A percentile compares a stretch with the other conserved stretches of the same genome.
phyloP scores from a whole-genome alignment of 2,113 vertebrate species.

The Platycercus adscitus region DNA sequence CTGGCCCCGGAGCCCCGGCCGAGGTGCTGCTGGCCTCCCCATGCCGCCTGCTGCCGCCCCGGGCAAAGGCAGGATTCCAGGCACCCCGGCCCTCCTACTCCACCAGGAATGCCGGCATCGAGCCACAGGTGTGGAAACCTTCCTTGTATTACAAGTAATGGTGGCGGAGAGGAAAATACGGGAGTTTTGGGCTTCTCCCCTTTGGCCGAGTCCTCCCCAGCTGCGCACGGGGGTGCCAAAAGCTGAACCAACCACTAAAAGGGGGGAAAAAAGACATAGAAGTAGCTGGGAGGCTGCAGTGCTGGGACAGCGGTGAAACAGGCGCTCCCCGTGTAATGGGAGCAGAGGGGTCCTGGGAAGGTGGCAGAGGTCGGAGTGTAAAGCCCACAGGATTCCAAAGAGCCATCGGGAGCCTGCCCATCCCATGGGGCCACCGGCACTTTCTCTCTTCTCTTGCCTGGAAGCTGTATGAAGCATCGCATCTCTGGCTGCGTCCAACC shows the following conservation, averaged over 20 bases:
- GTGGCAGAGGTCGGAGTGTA: neutral
- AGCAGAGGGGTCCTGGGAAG: neutral
- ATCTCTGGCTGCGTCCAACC: neutral
- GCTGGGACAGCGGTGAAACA: neutral
- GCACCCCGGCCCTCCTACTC: conserved; percentile 93
- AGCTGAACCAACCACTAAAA: neutral
- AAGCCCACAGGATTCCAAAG: neutral
- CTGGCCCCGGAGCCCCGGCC: neutral
- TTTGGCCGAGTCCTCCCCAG: neutral
- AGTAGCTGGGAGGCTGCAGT: neutral
- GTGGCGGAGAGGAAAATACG: neutral
- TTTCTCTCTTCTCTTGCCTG: conserved; percentile 26
- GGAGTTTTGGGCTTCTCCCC: neutral
- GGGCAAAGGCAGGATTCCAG: conserved; percentile 77
- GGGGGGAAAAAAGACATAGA: neutral
- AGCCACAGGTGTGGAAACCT: conserved; percentile 98
- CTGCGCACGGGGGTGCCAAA: neutral
- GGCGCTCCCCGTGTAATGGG: fast-evolving
- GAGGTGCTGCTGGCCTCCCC: conserved; percentile 77
- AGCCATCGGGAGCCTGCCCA: neutral
- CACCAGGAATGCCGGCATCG: conserved; percentile 89
- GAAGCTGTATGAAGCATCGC: neutral
- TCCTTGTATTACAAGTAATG: conserved; percentile 83
- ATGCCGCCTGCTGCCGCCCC: conserved; percentile 79
- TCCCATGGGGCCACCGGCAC: neutral